Base-by-base conservation (phyloP, 92 coral and sea anemone genomes). In the Zoanthus sociatus region DNA sequence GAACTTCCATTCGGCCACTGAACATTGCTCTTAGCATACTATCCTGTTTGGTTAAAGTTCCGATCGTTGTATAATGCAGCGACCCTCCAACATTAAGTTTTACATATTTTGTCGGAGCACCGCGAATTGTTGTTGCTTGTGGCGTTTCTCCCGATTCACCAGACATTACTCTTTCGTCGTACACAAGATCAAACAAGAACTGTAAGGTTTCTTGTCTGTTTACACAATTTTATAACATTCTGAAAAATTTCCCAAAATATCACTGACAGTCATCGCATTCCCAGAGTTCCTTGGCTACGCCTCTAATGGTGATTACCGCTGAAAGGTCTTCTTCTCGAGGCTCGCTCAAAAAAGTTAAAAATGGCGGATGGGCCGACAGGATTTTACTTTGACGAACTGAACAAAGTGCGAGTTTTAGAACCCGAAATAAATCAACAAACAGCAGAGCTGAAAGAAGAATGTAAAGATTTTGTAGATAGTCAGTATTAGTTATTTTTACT, bases 311-410 rank as follows among this genome's bases (percentile, higher is more conserved):
- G 64, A 18, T 31, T 17, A 81, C 85, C 85, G 85, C 85, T 81
- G 85, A 81, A 75, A 63, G 9, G 6, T 78, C 16, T 15, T 17
- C 74, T 58, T 79, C 58, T 73, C 37, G 42, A 55, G 84, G 84
- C 56, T 17, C 37, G 10, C 51, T 30, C 7, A 54, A n/a, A 45
- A 6, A 20, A 81, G 47, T 51, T 88, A 78, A 96, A 95, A 70
- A 97, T 97, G 99, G 99, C 99, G 98, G 99, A 97, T 90, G 94
- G 95, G 54, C 87, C 98, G 32, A 95, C 90, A 44, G 98, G 99
- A 5, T 97, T 97, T 86, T 93, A 97, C 82, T 95, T 97, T 83
- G 99, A 97, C 77, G 99, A 97, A 74, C 92, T 97, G 55, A 95
- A 95, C 85, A 97, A 97, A 97, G 94, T 97, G 72, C 95, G 99